Conservation (phyloP, 2,797 vertebrate genomes). For the Anguilla obscura region DNA sequence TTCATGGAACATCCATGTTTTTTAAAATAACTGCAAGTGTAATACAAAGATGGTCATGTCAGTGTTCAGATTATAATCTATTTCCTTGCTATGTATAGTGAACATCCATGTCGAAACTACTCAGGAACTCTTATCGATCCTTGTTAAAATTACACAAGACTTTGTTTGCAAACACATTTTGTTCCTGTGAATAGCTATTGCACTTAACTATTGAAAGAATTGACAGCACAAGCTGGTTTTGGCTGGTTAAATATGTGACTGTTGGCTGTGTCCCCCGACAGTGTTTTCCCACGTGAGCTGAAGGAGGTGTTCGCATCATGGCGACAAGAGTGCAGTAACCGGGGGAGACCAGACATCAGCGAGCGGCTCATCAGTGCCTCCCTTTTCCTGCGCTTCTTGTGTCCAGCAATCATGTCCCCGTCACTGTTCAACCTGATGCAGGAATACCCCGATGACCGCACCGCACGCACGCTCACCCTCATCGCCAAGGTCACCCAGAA, state of each 20-base stretch:
- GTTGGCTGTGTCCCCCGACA: slow-evolving; percentile 55
- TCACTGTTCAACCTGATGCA: slow-evolving; percentile 95
- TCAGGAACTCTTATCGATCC: too few species aligned
- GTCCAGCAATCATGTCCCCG: slow-evolving; percentile 97
- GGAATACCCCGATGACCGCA: slow-evolving; percentile 97
- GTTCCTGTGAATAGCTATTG: not conserved
- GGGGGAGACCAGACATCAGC: slow-evolving; percentile 94
- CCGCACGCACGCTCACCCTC: slow-evolving; percentile 92
- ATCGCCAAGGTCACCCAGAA: slow-evolving; percentile 99
- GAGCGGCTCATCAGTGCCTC: slow-evolving; percentile 97
- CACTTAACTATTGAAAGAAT: not conserved
- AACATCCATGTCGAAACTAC: too few species aligned
- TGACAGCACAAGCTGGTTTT: not conserved
- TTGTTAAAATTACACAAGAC: not conserved
- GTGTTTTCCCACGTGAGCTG: slow-evolving; percentile 93
- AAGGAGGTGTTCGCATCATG: slow-evolving; percentile 98
- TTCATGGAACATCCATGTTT: not conserved
- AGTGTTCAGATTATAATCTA: not conserved
- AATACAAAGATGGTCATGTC: not conserved
- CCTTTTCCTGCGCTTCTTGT: slow-evolving; percentile 94
- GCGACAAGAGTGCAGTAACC: slow-evolving; percentile 93
- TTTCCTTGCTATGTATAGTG: not conserved
- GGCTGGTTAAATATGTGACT: not conserved
- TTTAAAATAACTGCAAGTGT: not conserved
- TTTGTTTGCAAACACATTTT: not conserved